Evolutionary conservation across 2,797 vertebrate genomes (phyloP).

Genomic region (Microctenopoma steveboyesi): DNA sequence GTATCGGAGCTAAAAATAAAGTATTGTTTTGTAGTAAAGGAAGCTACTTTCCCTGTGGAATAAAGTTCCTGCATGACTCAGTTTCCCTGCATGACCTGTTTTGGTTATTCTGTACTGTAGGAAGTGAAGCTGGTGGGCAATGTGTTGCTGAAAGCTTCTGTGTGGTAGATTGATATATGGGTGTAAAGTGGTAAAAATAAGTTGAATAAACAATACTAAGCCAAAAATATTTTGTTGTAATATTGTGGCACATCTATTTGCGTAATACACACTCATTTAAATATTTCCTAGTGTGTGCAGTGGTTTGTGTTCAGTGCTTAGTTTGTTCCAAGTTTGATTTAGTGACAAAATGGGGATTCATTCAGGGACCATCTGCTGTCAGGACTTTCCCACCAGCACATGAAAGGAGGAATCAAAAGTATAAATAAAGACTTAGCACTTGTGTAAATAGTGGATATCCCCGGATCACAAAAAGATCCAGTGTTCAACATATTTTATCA

Average conservation of each 20-base stretch:
- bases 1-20: conserved; percentile 30
- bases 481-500: conserved; percentile 9
- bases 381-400: conserved; percentile 46
- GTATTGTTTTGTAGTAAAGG: conserved; percentile 27
- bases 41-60: conserved; percentile 29
- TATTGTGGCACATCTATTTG: neutral
- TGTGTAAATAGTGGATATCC: conserved; percentile 27
- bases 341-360: neutral
- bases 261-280: neutral
- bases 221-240: neutral
- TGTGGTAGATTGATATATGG: conserved; percentile 25
- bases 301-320: conserved; percentile 1
- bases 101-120: conserved; percentile 16
- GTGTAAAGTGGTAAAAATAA: conserved; percentile 16
- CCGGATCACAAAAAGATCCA: neutral
- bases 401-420: conserved; percentile 33
- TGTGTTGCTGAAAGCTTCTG: conserved; percentile 33
- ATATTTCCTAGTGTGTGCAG: neutral
- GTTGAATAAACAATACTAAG: conserved; percentile 2
- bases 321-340: conserved; percentile 1
- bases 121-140: conserved; percentile 47
- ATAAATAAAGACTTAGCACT: conserved; percentile 35
- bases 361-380: conserved; percentile 11
- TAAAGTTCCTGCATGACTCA: conserved; percentile 44
- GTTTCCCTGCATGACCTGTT: conserved; percentile 37